Evolutionary conservation across 1,140 invertebrate genomes (phyloP).

Genomic region (Meloidogyne floridensis): DNA sequence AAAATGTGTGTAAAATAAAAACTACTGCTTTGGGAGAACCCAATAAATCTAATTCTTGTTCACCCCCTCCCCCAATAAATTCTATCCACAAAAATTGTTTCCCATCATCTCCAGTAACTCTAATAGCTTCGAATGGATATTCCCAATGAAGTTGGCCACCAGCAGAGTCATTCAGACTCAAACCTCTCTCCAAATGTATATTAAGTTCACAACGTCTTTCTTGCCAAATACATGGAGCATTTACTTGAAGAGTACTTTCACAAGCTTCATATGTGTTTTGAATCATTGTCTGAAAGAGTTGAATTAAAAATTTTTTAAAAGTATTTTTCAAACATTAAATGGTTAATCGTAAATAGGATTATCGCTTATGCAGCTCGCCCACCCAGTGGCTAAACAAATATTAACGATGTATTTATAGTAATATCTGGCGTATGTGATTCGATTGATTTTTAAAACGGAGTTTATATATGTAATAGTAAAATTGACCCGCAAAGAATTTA

Average conservation of each 20-base stretch:
- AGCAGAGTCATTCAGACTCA: conserved; percentile 60
- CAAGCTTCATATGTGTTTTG: conserved; percentile 86
- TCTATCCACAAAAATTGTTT: conserved; percentile 85
- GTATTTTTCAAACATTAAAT: too few relatives aligned
- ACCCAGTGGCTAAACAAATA: too few relatives aligned
- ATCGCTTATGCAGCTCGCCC: too few relatives aligned
- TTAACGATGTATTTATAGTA: too few relatives aligned
- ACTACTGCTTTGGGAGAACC: conserved; percentile 95
- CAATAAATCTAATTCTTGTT: conserved; percentile 88
- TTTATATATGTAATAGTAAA: too few relatives aligned
- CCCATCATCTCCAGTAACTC: conserved; percentile 90
- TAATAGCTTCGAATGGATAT: conserved; percentile 86
- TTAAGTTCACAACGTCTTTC: conserved; percentile 79
- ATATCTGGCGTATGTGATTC: too few relatives aligned
- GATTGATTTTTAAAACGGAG: too few relatives aligned
- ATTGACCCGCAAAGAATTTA: too few relatives aligned
- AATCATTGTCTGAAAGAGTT: conserved; percentile 74
- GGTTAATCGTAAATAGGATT: too few relatives aligned
- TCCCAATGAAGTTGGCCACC: conserved; percentile 78
- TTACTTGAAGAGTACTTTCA: conserved; percentile 71
- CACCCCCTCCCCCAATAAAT: conserved; percentile 84
- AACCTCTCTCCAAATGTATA: conserved; percentile 84
- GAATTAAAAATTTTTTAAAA: too few relatives aligned
- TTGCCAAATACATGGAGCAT: conserved; percentile 79
- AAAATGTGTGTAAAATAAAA: conserved; percentile 94